Evolutionary conservation across 2,888 invertebrate species (phyloP).

Genomic region (Apodemia zela): DNA sequence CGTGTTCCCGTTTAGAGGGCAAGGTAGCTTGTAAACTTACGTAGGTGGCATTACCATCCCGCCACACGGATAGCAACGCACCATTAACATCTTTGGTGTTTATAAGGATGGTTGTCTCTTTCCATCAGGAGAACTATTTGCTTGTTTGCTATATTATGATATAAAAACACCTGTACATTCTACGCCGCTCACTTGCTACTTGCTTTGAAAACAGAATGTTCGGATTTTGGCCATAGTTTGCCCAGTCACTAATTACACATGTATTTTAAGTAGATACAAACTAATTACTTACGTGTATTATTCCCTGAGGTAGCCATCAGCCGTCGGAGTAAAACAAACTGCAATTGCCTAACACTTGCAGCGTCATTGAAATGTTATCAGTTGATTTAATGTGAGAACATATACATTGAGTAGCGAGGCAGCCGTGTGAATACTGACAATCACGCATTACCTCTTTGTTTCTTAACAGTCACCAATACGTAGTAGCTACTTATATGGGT

Average conservation of each 20-base stretch:
- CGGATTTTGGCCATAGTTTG: not conserved
- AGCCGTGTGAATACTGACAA: constrained; percentile 6
- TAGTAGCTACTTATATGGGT: not conserved
- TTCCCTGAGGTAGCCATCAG: not conserved
- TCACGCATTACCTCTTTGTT: constrained; percentile 14
- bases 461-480: not conserved
- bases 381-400: constrained; percentile 15
- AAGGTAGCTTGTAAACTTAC: no score
- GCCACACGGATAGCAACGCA: no score
- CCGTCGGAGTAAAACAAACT: not conserved
- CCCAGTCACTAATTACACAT: not conserved
- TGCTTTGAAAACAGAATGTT: not conserved
- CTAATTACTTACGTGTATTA: not conserved
- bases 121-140: no score
- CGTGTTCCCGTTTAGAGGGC: no score
- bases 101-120: no score
- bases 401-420: constrained; percentile 3
- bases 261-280: not conserved
- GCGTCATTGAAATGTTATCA: constrained; percentile 8
- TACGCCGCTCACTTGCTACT: no score
- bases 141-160: no score
- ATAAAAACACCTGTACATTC: no score
- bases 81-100: no score
- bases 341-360: constrained; percentile 7
- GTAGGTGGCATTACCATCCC: no score